These are phyloP conservation scores for Mellivora capensis DNA, from an alignment of 2,113 vertebrate genomes.

Conservation along the genomic window DNA sequence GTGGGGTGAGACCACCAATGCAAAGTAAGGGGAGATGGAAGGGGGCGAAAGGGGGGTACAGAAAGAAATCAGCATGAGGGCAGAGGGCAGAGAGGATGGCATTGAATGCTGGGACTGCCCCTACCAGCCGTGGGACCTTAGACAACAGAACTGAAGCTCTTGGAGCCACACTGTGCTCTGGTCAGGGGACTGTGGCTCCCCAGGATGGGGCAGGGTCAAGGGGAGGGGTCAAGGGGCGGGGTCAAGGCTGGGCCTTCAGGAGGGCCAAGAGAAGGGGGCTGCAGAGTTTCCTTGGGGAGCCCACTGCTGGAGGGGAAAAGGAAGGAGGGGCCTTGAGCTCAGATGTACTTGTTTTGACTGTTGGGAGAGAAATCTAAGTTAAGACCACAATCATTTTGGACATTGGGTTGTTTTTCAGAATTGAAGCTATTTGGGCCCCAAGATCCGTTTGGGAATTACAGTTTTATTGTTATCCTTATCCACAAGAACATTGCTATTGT, in stretches of 20 bases:
- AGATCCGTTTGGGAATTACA: neutral
- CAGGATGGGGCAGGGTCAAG: no score
- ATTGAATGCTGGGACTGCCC: neutral
- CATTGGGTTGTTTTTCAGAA: neutral
- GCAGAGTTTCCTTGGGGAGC: no score
- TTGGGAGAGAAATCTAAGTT: neutral
- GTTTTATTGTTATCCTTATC: neutral
- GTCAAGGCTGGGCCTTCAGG: neutral
- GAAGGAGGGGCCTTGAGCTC: neutral
- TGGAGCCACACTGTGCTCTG: no score
- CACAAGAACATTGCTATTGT: no score
- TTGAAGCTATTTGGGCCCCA: neutral
- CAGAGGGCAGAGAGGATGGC: neutral
- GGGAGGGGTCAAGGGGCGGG: no score
- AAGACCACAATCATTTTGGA: neutral
- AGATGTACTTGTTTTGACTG: neutral
- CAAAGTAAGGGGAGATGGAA: neutral
- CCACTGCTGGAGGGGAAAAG: neutral
- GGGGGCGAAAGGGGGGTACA: accelerated
- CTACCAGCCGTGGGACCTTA: neutral
- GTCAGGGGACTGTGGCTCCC: accelerated
- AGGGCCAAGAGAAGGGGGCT: accelerated
- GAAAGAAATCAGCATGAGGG: accelerated
- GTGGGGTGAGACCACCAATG: neutral
- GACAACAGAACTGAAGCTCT: neutral